Conservation (phyloP, 2,888 invertebrate genomes). For the Cataglyphis albicans region DNA sequence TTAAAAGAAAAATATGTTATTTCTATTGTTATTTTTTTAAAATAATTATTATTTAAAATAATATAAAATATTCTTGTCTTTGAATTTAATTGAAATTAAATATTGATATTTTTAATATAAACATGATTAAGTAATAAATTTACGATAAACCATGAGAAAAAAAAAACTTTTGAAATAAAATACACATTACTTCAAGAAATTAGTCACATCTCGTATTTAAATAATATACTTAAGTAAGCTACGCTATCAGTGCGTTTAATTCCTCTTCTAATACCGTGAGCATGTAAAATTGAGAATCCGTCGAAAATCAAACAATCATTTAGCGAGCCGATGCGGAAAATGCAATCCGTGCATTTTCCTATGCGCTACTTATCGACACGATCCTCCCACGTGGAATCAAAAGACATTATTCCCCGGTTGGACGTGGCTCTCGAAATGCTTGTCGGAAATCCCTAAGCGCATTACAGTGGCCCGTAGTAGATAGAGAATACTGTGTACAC, state of each 20-base stretch:
- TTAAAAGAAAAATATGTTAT: neutral
- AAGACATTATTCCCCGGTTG: slow-evolving; percentile 22
- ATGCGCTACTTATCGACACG: slow-evolving; percentile 49
- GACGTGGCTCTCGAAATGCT: slow-evolving; percentile 56
- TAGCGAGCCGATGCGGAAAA: slow-evolving; percentile 27
- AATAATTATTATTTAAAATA: neutral
- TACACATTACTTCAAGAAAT: neutral
- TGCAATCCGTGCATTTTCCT: slow-evolving; percentile 59
- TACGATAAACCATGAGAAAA: neutral
- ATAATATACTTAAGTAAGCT: neutral
- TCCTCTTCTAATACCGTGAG: neutral
- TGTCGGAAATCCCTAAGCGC: slow-evolving; percentile 71
- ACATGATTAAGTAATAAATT: neutral
- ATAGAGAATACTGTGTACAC: slow-evolving; percentile 59
- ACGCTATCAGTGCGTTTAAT: neutral
- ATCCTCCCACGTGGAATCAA: slow-evolving; percentile 29
- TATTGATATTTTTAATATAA: neutral
- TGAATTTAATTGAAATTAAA: neutral
- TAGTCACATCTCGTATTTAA: neutral
- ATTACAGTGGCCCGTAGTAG: slow-evolving; percentile 63
- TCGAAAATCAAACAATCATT: slow-evolving; percentile 47
- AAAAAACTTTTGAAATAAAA: neutral
- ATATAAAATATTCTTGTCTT: neutral
- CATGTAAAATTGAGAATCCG: neutral
- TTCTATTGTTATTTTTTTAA: neutral